Evolutionary conservation across 2,113 vertebrate genomes (phyloP), one percentile per base, ranked within the genome.

Genomic region (Rhadina sibilatrix): DNA sequence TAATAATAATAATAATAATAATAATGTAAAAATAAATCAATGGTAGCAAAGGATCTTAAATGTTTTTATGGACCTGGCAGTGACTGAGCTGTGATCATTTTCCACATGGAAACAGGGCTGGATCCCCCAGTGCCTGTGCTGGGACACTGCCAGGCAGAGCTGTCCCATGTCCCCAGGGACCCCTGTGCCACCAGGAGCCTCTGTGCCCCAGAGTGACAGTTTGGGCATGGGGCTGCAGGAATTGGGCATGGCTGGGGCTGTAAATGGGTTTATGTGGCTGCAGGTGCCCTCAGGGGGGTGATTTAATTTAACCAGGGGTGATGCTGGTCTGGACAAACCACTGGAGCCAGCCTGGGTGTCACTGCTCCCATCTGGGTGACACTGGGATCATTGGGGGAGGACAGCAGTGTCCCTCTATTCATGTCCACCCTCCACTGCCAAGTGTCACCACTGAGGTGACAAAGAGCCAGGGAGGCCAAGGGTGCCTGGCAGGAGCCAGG

Each of bases 301-400:
- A 8, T 27, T 80, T 53, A 1, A 7, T 9, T 30, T 1, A 4
- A 24, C 52, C 8, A 2, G 52, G 24, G 61, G 37, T 5, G 42
- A 37, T 21, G 31, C 25, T 42, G 88, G 9, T 9, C 44, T 22
- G 66, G 30, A 35, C 2, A 1, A 2, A n/a, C 7, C 71, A 3
- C 3, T 4, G 7, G 23, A 1, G 0, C 5, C 5, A 0, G 23
- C 0, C 28, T 15, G 54, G 46, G 71, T 23, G 35, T 27, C 65
- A 3, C 35, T 11, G 15, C 42, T 71, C 6, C 6, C 1, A 0
- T 49, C 2, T 6, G 59, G 53, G 68, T 17, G 64, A 2, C 18
- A 1, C 24, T 27, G 69, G 91, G 27, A 28, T 40, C 40, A 40
- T 13, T 40, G 33, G 66, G 61, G 15, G 5, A 59, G 37, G 38